A percentile compares a stretch with the other conserved stretches of the same genome.
Conservation (phyloP, 1,140 invertebrate species). For the Leptopilina clavipes region DNA sequence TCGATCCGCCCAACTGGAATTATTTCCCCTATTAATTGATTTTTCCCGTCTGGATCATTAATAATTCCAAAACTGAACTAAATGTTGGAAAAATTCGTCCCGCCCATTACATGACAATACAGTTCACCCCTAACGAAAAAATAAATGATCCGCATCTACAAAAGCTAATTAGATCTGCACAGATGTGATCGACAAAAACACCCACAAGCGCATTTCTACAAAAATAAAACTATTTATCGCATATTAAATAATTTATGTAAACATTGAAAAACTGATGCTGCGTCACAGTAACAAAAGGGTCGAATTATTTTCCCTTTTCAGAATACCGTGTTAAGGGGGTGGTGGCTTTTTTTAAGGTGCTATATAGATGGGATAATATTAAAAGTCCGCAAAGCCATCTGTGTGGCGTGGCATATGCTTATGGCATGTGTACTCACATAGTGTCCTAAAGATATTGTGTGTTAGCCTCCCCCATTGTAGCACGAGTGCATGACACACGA, state of each 20-base stretch:
- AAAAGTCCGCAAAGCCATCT: constrained; percentile 63
- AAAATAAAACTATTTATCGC: not conserved
- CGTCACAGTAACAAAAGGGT: constrained; percentile 42
- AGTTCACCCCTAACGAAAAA: too few species aligned
- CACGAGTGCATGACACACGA: constrained; percentile 57
- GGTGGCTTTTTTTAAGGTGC: constrained; percentile 34
- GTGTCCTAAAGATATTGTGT: constrained; percentile 63
- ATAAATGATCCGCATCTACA: not conserved
- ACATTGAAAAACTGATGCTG: not conserved
- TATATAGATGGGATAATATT: constrained; percentile 49
- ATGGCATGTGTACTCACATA: constrained; percentile 58
- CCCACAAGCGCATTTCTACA: too few species aligned
- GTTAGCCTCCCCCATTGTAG: constrained; percentile 58
- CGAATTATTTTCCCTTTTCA: constrained; percentile 49
- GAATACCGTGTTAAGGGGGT: constrained; percentile 37
- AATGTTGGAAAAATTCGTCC: too few species aligned
- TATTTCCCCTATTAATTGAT: not conserved
- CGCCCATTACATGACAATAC: too few species aligned
- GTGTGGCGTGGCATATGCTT: constrained; percentile 62
- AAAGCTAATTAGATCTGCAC: constrained; percentile 17
- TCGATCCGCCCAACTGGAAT: not conserved
- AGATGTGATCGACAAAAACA: constrained; percentile 9
- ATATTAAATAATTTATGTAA: not conserved
- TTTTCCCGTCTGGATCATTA: too few species aligned
- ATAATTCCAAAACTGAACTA: too few species aligned